Percentiles rank a stretch among this genome's conserved stretches.
phyloP scores from a whole-genome alignment of 1,140 invertebrate species.

The Drosophila melanica region DNA sequence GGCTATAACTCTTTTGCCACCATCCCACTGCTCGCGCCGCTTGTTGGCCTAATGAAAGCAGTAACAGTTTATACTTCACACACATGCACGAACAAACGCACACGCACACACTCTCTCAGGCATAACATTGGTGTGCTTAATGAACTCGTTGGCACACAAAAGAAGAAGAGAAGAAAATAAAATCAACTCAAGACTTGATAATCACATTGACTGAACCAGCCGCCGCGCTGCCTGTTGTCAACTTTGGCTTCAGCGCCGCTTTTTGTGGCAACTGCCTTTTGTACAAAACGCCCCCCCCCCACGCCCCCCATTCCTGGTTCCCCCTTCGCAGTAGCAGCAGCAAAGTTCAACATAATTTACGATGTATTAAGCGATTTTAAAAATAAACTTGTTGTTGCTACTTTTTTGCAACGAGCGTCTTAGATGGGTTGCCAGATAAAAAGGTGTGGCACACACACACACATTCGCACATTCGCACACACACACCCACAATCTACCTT shows the following conservation, averaged over 20 bases:
- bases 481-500: conserved; percentile 24
- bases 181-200: conserved; percentile 47
- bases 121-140: conserved; percentile 52
- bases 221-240: conserved; percentile 30
- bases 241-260: conserved; percentile 14
- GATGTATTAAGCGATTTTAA: conserved; percentile 82
- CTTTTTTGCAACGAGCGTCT: conserved; percentile 47
- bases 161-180: background rate
- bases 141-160: conserved; percentile 35
- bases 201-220: conserved; percentile 31
- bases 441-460: conserved; percentile 39
- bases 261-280: conserved; percentile 10
- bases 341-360: conserved; percentile 74
- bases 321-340: background rate
- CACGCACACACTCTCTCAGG: conserved; percentile 10
- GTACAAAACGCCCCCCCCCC: background rate
- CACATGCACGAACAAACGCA: conserved; percentile 46
- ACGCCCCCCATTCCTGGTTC: background rate
- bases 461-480: conserved; percentile 20
- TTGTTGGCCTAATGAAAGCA: conserved; percentile 74
- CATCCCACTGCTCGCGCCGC: conserved; percentile 8
- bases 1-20: conserved; percentile 68
- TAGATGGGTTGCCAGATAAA: conserved; percentile 25
- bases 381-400: conserved; percentile 62
- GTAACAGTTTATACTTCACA: conserved; percentile 64